Conservation (phyloP, 2,113 vertebrate species). For the Nesospiza acunhae region DNA sequence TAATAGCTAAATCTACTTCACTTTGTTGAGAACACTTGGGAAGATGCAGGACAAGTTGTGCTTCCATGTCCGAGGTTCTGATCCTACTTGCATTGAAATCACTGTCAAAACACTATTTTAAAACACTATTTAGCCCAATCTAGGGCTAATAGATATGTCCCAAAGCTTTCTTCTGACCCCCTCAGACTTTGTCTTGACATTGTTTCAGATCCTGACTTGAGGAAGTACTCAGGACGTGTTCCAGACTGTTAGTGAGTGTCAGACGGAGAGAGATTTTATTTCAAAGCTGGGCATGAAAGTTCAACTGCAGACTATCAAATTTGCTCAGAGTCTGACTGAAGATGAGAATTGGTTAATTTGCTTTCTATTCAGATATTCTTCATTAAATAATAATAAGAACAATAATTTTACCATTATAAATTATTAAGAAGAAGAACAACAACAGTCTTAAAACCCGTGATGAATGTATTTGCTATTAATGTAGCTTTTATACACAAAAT, state of each 20-base stretch:
- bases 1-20: neutral
- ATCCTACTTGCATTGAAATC: neutral
- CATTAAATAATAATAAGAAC: neutral
- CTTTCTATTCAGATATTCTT: neutral
- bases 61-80: neutral
- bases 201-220: neutral
- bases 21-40: neutral
- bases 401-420: neutral
- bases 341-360: neutral
- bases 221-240: neutral
- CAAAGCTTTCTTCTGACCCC: neutral
- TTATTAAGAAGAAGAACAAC: neutral
- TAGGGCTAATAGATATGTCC: neutral
- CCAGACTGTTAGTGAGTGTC: neutral
- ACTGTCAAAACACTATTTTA: neutral
- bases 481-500: neutral
- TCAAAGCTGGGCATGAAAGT: neutral
- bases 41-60: neutral
- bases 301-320: neutral
- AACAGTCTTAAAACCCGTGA: neutral
- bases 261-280: neutral
- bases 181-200: neutral
- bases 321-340: neutral
- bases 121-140: neutral
- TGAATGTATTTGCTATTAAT: neutral